Conservation (phyloP, 2,113 vertebrate species). For the Campylomormyrus tamandua region DNA sequence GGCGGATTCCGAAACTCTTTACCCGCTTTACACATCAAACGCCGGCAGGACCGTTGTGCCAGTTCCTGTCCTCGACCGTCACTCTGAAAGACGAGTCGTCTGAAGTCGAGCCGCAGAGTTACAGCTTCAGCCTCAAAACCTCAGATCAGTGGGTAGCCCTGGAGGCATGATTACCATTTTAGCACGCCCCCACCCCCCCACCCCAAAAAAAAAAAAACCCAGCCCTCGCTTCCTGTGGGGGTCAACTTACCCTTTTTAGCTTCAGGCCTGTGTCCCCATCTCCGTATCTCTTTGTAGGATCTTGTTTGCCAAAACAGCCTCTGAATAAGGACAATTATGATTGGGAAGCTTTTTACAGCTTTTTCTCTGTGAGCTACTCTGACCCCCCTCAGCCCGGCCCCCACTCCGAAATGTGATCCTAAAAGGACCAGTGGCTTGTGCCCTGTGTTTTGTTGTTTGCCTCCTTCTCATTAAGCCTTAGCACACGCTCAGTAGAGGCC, state of each 20-base stretch:
- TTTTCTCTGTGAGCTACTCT: not conserved
- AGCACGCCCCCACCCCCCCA: constrained; percentile 41
- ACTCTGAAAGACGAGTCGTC: constrained; percentile 9
- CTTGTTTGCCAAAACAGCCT: constrained; percentile 42
- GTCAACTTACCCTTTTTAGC: constrained; percentile 52
- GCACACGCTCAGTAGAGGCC: not conserved
- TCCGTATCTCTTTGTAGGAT: constrained; percentile 37
- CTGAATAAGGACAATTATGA: constrained; percentile 51
- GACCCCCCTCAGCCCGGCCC: not conserved
- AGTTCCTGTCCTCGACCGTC: not conserved
- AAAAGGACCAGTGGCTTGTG: not conserved
- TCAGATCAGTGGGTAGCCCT: constrained; percentile 40
- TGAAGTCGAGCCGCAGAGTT: constrained; percentile 38
- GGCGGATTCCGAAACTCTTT: not conserved
- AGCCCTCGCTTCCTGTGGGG: constrained; percentile 42
- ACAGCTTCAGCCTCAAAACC: constrained; percentile 34
- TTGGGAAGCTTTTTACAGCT: constrained; percentile 19
- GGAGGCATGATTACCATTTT: constrained; percentile 50
- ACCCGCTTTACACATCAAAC: not conserved
- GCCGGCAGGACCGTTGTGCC: not conserved
- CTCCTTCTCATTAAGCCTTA: not conserved
- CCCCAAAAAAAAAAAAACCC: not conserved
- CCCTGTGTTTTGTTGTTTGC: not conserved
- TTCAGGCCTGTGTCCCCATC: constrained; percentile 36
- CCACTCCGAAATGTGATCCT: not conserved